These are phyloP conservation scores for Anhinga rufa DNA, from an alignment of 2,113 vertebrate genomes.

Conservation along the genomic window DNA sequence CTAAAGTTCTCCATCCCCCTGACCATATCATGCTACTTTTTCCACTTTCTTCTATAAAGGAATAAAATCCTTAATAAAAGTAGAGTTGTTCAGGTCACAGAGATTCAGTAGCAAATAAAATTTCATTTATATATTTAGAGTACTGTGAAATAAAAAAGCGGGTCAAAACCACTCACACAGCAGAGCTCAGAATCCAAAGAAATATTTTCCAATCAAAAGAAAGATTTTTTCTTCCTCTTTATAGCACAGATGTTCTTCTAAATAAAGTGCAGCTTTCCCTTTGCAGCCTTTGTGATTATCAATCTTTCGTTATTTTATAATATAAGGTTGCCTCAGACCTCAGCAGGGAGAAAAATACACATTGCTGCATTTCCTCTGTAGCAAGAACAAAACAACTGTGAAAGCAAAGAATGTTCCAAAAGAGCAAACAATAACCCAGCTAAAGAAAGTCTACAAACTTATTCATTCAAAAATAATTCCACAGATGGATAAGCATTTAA, in stretches of 20 bases:
- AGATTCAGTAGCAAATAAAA: not conserved
- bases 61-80: not conserved
- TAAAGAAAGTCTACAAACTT: not conserved
- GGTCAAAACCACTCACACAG: not conserved
- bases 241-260: not conserved
- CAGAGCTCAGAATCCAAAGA: not conserved
- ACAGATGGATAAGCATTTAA: constrained; percentile 34
- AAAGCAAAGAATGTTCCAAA: not conserved
- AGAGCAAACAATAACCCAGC: not conserved
- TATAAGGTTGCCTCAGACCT: constrained; percentile 22
- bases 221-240: not conserved
- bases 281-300: constrained; percentile 20
- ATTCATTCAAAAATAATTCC: constrained; percentile 36
- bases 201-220: not conserved
- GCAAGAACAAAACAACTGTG: not conserved
- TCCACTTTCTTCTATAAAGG: not conserved
- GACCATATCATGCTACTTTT: not conserved
- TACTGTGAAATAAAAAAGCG: not conserved
- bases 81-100: not conserved
- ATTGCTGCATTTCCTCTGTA: constrained; percentile 2
- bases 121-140: not conserved
- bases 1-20: not conserved
- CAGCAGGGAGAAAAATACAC: constrained; percentile 35
- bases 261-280: not conserved
- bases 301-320: constrained; percentile 41